A percentile compares a stretch with the other conserved stretches of the same genome.
Conservation (phyloP, 2,888 invertebrate species). For the Drosophila mulleri region DNA sequence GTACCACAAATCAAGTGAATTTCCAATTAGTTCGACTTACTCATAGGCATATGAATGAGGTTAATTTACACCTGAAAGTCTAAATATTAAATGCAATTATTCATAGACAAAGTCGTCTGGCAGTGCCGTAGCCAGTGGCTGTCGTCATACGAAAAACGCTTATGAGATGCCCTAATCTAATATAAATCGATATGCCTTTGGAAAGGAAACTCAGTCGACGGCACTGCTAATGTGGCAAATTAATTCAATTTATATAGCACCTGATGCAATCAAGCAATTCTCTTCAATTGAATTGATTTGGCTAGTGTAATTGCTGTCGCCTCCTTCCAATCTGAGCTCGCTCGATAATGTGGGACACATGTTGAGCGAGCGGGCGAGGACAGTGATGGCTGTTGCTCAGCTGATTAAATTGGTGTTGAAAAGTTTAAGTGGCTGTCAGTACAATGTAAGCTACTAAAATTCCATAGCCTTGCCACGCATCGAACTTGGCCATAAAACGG, state of each 20-base stretch:
- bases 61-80: neutral
- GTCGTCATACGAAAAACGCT: neutral
- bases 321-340: too few species aligned
- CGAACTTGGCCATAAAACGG: conserved; percentile 53
- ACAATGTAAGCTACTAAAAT: conserved; percentile 70
- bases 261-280: conserved; percentile 16
- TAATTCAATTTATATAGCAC: conserved; percentile 24
- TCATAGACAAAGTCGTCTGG: neutral
- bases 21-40: neutral
- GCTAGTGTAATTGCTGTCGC: neutral
- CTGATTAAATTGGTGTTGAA: conserved; percentile 78
- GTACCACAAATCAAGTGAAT: neutral
- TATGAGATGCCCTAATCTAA: neutral
- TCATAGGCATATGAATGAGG: neutral
- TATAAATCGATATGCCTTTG: neutral
- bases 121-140: neutral
- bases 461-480: conserved; percentile 52
- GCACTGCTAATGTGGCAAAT: neutral
- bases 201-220: neutral
- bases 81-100: neutral
- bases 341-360: conserved; percentile 22
- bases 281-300: conserved; percentile 7
- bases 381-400: conserved; percentile 44
- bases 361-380: conserved; percentile 14
- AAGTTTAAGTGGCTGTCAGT: conserved; percentile 73